A percentile compares a stretch with the other conserved stretches of the same genome.
These are phyloP conservation scores for Erebia ligea DNA, from an alignment of 2,888 invertebrate species.

Conservation along the genomic window DNA sequence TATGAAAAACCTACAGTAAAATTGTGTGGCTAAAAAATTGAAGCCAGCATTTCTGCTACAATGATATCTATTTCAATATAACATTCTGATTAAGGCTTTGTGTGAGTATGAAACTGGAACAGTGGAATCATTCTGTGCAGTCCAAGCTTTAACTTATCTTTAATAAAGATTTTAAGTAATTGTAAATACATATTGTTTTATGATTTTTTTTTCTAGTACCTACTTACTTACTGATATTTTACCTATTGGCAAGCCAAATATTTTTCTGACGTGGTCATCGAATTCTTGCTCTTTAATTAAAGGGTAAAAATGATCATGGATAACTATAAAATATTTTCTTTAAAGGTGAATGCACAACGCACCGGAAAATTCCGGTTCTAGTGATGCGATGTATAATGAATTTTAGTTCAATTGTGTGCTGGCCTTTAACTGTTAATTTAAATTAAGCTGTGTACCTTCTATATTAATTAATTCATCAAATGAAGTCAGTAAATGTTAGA, in stretches of 20 bases:
- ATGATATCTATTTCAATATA: neutral
- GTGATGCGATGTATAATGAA: neutral
- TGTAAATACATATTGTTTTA: neutral
- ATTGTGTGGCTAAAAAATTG: neutral
- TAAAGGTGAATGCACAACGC: too few relatives aligned
- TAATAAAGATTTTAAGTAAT: neutral
- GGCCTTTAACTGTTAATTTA: neutral
- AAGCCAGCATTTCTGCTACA: neutral
- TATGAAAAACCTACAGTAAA: neutral
- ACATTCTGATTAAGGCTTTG: neutral
- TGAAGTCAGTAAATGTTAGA: conserved; percentile 31
- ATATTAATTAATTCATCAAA: conserved; percentile 28
- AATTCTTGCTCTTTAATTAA: conserved; percentile 1
- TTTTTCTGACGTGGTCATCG: conserved; percentile 20
- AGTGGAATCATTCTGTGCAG: neutral
- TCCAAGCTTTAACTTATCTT: neutral
- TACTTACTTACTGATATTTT: neutral
- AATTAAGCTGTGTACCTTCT: neutral
- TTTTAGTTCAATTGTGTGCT: neutral
- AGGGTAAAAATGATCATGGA: neutral
- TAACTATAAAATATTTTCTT: neutral
- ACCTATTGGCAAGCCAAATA: conserved; percentile 14
- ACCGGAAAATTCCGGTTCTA: too few relatives aligned
- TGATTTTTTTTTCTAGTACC: conserved; percentile 2
- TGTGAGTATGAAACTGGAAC: neutral